Evolutionary conservation across 37 sponge, comb jelly and placozoan genomes (phyloP), one percentile per base, ranked within the genome.

Genomic region (Eunapius fragilis): DNA sequence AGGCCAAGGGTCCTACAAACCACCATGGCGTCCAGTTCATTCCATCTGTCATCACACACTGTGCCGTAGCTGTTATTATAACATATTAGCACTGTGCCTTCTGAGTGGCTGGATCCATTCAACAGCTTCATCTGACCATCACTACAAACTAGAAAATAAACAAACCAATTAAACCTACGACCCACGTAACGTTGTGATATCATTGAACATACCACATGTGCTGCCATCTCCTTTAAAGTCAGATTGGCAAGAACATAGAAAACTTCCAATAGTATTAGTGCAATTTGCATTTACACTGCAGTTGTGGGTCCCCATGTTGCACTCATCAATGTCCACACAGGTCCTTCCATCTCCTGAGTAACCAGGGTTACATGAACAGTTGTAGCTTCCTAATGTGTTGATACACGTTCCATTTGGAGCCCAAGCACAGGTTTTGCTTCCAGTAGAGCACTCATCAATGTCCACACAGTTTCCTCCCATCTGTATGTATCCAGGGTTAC

Each of bases 41-140:
- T 72, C 84, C 84, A 83, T 25, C 25, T 26, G 48, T 83, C 84
- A 83, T 83, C 84, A 73, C 84, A 83, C 48, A 83, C 84, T 26
- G 74, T 83, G 32, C 84, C 84, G 38, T 73, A 83, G 30, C 13
- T 73, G 14, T 72, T 74, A 2, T 72, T 31, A 35, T 41, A 27
- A 10, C 72, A 83, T 28, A 83, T 24, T 49, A 74, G 48, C 67
- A 79, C 80, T 38, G 67, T 49, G 31, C 80, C 80, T 12, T 79
- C 75, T 75, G 31, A 25, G 9, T 0, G 3, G 24, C 25, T 31
- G 9, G 36, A 33, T 28, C 82, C 75, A 81, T 87, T 76, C 69
- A 76, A 77, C 0, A 87, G 68, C 13, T 35, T 25, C 3, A 86
- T 69, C 24, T 73, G 36, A 72, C 87, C 87, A 58, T 58, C 58